Conservation (phyloP, 2,888 invertebrate species). For the Drosophila tripunctata region DNA sequence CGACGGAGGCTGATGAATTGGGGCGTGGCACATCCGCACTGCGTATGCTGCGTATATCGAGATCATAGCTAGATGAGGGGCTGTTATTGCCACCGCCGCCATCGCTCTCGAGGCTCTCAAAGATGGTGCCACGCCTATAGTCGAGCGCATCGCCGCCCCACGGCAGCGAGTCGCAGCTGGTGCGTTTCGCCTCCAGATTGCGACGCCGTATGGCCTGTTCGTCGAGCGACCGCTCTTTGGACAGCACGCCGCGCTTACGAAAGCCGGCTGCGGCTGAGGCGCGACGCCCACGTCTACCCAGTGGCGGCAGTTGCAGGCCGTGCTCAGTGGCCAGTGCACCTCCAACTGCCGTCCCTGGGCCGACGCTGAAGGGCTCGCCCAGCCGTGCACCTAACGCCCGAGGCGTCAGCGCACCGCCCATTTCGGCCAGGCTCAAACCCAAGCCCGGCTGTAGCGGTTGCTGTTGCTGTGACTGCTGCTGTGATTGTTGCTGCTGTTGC, state of each 20-base stretch:
- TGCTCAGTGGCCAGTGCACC: constrained; percentile 27
- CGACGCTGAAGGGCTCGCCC: constrained; percentile 83
- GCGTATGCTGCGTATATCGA: constrained; percentile 80
- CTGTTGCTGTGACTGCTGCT: constrained; percentile 43
- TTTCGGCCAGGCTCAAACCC: constrained; percentile 81
- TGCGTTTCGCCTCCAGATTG: constrained; percentile 85
- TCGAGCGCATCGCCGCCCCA: constrained; percentile 82
- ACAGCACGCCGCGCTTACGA: constrained; percentile 81
- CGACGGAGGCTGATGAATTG: too few species aligned
- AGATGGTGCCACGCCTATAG: constrained; percentile 83
- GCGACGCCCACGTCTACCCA: constrained; percentile 81
- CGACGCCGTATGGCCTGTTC: constrained; percentile 85
- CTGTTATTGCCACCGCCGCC: constrained; percentile 46
- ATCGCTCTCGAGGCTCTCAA: constrained; percentile 84
- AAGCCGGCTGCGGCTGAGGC: constrained; percentile 81
- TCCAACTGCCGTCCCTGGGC: constrained; percentile 78
- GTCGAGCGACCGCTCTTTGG: constrained; percentile 84
- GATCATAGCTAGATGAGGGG: constrained; percentile 61
- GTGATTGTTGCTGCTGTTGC: constrained; percentile 22
- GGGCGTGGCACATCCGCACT: constrained; percentile 77
- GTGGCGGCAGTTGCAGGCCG: constrained; percentile 75
- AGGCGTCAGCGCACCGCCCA: constrained; percentile 83
- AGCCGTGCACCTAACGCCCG: constrained; percentile 67
- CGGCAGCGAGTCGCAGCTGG: constrained; percentile 83
- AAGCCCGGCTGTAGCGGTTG: constrained; percentile 40